A percentile compares a stretch with the other conserved stretches of the same genome.
Conservation (phyloP, 2,113 vertebrate species). For the Corapipo altera region DNA sequence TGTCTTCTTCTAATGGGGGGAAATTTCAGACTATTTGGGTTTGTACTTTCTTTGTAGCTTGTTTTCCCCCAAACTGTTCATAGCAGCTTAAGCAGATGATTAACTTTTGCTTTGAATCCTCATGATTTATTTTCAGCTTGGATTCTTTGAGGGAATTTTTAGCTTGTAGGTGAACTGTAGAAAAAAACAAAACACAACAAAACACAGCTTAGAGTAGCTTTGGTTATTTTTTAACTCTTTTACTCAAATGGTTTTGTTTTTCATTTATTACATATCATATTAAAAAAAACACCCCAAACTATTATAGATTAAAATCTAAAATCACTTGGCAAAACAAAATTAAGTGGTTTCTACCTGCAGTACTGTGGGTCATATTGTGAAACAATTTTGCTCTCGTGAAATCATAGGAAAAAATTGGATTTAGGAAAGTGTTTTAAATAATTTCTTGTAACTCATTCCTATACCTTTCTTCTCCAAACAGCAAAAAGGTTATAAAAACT, state of each 20-base stretch:
- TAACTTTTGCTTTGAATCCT: neutral
- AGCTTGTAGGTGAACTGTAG: neutral
- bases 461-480: neutral
- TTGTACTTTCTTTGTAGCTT: neutral
- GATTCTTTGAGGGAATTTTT: neutral
- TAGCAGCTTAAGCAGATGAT: neutral
- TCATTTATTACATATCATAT: neutral
- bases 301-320: neutral
- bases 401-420: neutral
- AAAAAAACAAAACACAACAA: neutral
- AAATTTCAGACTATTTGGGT: neutral
- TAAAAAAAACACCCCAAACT: neutral
- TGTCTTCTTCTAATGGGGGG: neutral
- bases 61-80: neutral
- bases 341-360: fast-evolving
- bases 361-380: neutral
- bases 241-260: neutral
- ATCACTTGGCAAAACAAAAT: neutral
- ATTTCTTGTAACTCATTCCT: neutral
- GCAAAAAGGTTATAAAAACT: neutral
- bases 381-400: neutral
- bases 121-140: neutral
- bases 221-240: neutral
- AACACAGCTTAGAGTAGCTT: neutral
- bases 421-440: neutral